These are phyloP conservation scores for Bellardia pandia DNA, from an alignment of 2,888 invertebrate genomes.

Conservation along the genomic window DNA sequence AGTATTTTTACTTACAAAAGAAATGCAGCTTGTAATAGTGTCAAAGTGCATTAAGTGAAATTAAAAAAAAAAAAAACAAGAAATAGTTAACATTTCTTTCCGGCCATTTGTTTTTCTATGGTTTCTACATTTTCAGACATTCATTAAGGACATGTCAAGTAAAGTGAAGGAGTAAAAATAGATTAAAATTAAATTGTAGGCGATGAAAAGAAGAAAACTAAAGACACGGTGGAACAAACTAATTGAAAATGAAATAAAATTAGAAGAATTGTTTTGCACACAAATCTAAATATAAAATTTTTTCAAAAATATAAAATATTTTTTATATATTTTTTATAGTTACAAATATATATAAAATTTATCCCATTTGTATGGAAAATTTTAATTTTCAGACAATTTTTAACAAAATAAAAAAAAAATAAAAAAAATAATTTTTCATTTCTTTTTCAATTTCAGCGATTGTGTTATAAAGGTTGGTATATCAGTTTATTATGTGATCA, in stretches of 20 bases:
- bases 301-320: too few species aligned
- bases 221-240: not conserved
- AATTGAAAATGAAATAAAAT: not conserved
- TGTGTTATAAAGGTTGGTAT: not conserved
- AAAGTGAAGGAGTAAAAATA: conserved; percentile 1
- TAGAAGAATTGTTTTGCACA: not conserved
- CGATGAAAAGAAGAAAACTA: not conserved
- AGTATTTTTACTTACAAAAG: conserved; percentile 17
- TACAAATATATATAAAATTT: too few species aligned
- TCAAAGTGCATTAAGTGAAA: conserved; percentile 28
- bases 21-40: conserved; percentile 26
- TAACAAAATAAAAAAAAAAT: not conserved
- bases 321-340: too few species aligned
- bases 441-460: too few species aligned
- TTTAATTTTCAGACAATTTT: too few species aligned
- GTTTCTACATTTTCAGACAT: conserved; percentile 12
- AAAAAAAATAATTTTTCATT: not conserved
- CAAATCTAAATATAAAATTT: too few species aligned
- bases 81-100: conserved; percentile 12
- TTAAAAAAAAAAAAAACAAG: too few species aligned
- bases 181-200: conserved; percentile 40
- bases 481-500: too few species aligned
- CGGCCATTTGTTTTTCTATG: conserved; percentile 5
- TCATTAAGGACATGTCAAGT: conserved; percentile 8
- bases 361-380: not conserved